Evolutionary conservation across 2,797 vertebrate genomes (phyloP).

Genomic region (Mormyrops boulengeri): DNA sequence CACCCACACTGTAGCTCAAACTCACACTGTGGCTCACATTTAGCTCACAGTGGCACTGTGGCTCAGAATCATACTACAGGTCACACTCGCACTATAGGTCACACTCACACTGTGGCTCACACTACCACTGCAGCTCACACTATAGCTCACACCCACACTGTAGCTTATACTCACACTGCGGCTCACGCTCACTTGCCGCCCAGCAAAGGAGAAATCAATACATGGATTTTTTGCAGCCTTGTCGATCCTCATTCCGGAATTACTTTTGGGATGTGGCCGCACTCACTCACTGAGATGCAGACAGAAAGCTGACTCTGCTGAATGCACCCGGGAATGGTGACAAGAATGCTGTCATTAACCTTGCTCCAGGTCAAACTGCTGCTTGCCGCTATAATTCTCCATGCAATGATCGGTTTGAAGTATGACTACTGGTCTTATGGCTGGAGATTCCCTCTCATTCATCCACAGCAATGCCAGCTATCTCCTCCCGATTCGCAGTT

Average conservation of each 20-base stretch:
- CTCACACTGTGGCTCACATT: slow-evolving; percentile 43
- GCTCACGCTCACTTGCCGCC: slow-evolving; percentile 33
- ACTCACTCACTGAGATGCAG: background rate
- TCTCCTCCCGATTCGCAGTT: background rate
- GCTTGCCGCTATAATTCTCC: background rate
- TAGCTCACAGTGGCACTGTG: too few relatives aligned
- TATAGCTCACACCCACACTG: slow-evolving; percentile 27
- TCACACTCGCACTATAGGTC: background rate
- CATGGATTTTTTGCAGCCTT: slow-evolving; percentile 25
- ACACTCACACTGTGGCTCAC: background rate
- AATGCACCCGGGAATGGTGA: background rate
- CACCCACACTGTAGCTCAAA: too few relatives aligned
- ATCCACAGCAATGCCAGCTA: background rate
- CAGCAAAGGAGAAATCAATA: slow-evolving; percentile 45
- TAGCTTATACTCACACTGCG: slow-evolving; percentile 44
- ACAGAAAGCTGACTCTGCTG: slow-evolving; percentile 3
- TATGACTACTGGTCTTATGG: background rate
- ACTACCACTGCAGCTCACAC: background rate
- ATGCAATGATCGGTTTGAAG: background rate
- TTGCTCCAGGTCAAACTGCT: background rate
- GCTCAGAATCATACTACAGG: too few relatives aligned
- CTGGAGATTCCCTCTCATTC: background rate
- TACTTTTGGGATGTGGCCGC: background rate
- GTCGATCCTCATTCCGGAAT: slow-evolving; percentile 26
- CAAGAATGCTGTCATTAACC: slow-evolving; percentile 17